These are phyloP conservation scores for Acanthisitta chloris DNA, from an alignment of 2,113 vertebrate species.

Conservation along the genomic window DNA sequence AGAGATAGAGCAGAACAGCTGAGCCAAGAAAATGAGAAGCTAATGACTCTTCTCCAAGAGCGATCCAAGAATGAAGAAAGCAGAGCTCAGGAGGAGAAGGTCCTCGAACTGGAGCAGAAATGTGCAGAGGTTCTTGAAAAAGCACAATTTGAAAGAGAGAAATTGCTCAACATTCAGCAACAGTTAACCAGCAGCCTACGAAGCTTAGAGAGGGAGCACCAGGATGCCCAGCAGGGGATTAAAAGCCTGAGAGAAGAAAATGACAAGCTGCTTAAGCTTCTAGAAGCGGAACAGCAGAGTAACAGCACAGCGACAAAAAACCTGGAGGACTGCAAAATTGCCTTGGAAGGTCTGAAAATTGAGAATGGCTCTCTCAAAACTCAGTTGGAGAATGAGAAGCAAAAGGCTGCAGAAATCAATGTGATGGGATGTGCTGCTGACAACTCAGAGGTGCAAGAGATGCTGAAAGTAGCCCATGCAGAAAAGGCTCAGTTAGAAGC, in stretches of 20 bases:
- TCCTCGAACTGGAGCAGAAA: constrained; percentile 86
- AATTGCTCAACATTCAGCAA: constrained; percentile 93
- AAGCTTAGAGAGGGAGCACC: constrained; percentile 88
- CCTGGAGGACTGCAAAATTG: constrained; percentile 77
- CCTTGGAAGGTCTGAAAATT: constrained; percentile 77
- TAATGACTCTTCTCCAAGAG: constrained; percentile 83
- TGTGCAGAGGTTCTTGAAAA: constrained; percentile 86
- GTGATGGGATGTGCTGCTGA: constrained; percentile 74
- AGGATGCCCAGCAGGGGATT: constrained; percentile 79
- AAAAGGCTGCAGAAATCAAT: constrained; percentile 79
- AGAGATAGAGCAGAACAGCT: constrained; percentile 87
- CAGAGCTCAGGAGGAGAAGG: constrained; percentile 71
- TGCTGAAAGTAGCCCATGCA: constrained; percentile 80
- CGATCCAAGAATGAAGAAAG: constrained; percentile 79
- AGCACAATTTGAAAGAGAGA: constrained; percentile 90
- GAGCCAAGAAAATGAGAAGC: constrained; percentile 87
- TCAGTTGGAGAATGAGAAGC: constrained; percentile 85
- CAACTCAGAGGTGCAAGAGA: constrained; percentile 78
- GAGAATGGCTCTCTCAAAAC: constrained; percentile 85
- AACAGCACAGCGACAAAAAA: constrained; percentile 51
- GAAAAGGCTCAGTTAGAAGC: constrained; percentile 86
- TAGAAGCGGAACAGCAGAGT: constrained; percentile 78
- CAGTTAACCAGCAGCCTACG: constrained; percentile 90
- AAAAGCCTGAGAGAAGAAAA: constrained; percentile 81
- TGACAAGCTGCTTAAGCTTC: constrained; percentile 72